Evolutionary conservation across 2,797 vertebrate species (phyloP), one percentile per base, ranked within the genome.

Genomic region (Enteromius afrohamiltoni): DNA sequence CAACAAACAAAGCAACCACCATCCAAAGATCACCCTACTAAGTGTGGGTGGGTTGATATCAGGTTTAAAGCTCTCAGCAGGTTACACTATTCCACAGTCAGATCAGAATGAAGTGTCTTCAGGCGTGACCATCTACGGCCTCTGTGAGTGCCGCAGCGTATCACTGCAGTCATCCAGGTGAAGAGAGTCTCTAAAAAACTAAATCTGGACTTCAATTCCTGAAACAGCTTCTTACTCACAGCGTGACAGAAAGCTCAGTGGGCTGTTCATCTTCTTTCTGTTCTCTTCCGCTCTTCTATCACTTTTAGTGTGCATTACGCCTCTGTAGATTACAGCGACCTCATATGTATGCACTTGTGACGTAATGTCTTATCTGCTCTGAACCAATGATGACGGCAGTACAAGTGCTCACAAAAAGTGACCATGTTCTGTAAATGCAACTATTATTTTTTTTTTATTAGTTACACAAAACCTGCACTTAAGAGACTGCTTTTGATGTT

Each of bases 201-300:
- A 82, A 71, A 87, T 83, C 85, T 85, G 53, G 68, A 80, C 86
- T 86, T 85, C 80, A 86, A 82, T 86, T 88, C 83, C 64, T n/a
- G 31, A 26, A 42, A 49, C 83, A 62, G 81, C 65, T 85, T 74
- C 83, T 80, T 19, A 74, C 17, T 29, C 80, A 3, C 81, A 64
- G 40, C 81, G 60, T 74, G 83, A 79, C 37, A 40, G 21, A 71
- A 81, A 67, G 47, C 77, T 29, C 19, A 19, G 26, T 51, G 31
- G 79, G 53, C 65, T 74, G 77, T 77, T 81, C 80, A 77, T 85
- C 70, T 3, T 70, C 37, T 65, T 53, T 79, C 53, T 26, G 4
- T 74, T 83, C 62, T 19, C 23, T 73, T 62, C 71, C 21, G 34
- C 51, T 53, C 70, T 42, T 64, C 65, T 53, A 0, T 74, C 42